Base-by-base conservation (phyloP, 2,797 vertebrate genomes). In the Tarsius wallacei region DNA sequence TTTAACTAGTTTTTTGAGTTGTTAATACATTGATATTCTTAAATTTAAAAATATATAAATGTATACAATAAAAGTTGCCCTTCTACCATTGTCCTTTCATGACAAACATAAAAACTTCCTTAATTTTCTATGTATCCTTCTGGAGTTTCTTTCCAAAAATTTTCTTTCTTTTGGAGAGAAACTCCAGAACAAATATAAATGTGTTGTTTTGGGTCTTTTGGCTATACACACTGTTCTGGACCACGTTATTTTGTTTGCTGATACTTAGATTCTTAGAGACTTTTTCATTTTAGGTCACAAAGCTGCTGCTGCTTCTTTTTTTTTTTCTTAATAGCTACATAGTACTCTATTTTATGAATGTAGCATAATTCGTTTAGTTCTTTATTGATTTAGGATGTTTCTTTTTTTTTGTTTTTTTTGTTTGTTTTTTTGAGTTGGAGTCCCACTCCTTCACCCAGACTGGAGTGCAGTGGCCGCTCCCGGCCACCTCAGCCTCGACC, bases 1-100 rank as follows among this genome's bases (percentile, higher is more conserved):
- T 95, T 90, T 16, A 95, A 73, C n/a, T 66, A 86, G 24, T 77
- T 80, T 87, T 91, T 84, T 82, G 49, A 89, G 42, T 91, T 53
- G 19, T 66, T 86, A 83, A 53, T 82, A 89, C 13, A 22, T 28
- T 71, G 78, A 71, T 11, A 33, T 73, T 87, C 51, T 66, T 33
- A 91, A 85, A 80, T 47, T 90, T 76, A 13, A 87, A 91, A 91
- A 84, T 57, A 70, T 22, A 1, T 73, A 77, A 78, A 90, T 14
- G 7, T 49, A 1, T 28, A 51, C 15, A 22, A 5, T 73, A 53
- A 17, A 77, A 77, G 9, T 61, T 42, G 13, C 51, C 31, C 31
- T 42, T 15, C 2, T 5, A 73, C 8, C 5, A 13, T 33, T 76
- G 1, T 86, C 63, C 57, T 81, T 84, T 55, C 49, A 63, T 47